Percentiles rank a stretch among this genome's conserved stretches.
phyloP scores from a whole-genome alignment of 2,797 vertebrate genomes.

The Sebastes goodei region DNA sequence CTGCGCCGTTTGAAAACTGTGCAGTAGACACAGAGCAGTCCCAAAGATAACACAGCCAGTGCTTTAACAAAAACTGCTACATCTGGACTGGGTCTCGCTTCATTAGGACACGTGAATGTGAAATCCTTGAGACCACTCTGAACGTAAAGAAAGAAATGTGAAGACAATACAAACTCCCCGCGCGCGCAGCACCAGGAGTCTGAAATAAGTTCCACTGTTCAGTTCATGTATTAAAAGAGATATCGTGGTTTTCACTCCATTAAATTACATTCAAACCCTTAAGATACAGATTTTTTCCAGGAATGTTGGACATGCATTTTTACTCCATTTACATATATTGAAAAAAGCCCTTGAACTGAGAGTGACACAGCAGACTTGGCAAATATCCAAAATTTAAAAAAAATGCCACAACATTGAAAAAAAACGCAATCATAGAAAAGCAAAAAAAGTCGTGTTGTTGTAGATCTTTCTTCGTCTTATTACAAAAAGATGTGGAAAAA shows the following conservation, averaged over 20 bases:
- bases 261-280: conserved; percentile 81
- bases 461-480: conserved; percentile 51
- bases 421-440: conserved; percentile 67
- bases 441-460: conserved; percentile 41
- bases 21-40: conserved; percentile 69
- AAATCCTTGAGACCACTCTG: conserved; percentile 79
- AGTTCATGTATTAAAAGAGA: conserved; percentile 69
- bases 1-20: conserved; percentile 51
- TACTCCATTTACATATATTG: conserved; percentile 76
- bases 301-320: conserved; percentile 83
- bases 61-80: conserved; percentile 77
- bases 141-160: conserved; percentile 67
- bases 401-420: conserved; percentile 68
- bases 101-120: conserved; percentile 70
- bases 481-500: conserved; percentile 72
- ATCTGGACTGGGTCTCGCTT: conserved; percentile 82
- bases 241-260: conserved; percentile 69
- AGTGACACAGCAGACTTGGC: conserved; percentile 74
- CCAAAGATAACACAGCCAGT: conserved; percentile 76
- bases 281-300: conserved; percentile 75
- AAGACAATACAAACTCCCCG: conserved; percentile 56
- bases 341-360: conserved; percentile 81
- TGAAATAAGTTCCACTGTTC: conserved; percentile 63
- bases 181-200: conserved; percentile 10
- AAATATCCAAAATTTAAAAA: conserved; percentile 67